phyloP scores from a whole-genome alignment of 2,888 invertebrate species.

The Bruchidius siliquastri region DNA sequence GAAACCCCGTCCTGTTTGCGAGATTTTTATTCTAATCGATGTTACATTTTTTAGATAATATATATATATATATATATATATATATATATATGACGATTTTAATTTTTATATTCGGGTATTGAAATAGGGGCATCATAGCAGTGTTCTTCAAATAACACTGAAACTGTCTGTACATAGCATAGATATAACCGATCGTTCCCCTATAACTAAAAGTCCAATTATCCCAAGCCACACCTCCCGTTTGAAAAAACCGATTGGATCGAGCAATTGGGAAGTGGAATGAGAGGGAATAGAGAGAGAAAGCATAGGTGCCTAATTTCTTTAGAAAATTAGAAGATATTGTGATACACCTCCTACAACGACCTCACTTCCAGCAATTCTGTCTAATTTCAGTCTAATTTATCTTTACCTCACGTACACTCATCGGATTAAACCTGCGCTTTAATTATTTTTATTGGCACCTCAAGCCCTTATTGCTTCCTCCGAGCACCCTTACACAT shows the following conservation, averaged over 20 bases:
- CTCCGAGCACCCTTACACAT: constrained; percentile 3
- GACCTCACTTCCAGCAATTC: background rate
- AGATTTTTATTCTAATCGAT: too few species aligned
- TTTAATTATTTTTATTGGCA: constrained; percentile 18
- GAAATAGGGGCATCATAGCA: too few species aligned
- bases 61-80: too few species aligned
- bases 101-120: too few species aligned
- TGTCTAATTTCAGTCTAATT: background rate
- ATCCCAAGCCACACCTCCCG: background rate
- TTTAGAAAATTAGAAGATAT: background rate
- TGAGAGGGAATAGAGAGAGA: background rate
- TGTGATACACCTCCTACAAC: background rate
- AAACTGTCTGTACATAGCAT: background rate
- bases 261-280: background rate
- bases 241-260: background rate
- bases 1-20: too few species aligned
- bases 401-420: constrained; percentile 6
- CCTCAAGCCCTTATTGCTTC: constrained; percentile 10
- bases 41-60: too few species aligned
- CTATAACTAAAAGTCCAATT: background rate
- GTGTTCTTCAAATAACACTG: too few species aligned
- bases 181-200: background rate
- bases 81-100: too few species aligned
- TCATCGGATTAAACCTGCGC: constrained; percentile 7
- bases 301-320: background rate